Conservation (phyloP, 2,888 invertebrate species). For the Hydriomena furcata region DNA sequence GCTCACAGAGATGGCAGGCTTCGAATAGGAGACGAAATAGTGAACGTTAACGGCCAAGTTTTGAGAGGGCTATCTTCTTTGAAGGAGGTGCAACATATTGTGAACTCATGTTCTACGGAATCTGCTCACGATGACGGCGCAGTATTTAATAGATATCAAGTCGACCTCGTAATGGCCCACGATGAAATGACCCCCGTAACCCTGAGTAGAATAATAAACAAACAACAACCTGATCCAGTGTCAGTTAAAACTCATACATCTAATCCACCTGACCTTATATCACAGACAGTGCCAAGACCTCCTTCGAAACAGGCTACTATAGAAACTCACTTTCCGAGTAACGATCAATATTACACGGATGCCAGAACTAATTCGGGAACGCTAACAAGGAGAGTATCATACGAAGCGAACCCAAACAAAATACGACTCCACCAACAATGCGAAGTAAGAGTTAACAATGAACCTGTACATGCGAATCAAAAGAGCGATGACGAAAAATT, state of each 20-base stretch:
- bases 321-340: constrained; percentile 75
- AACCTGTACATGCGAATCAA: constrained; percentile 61
- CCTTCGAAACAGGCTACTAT: constrained; percentile 71
- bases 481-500: constrained; percentile 81
- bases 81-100: constrained; percentile 85
- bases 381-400: constrained; percentile 43
- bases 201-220: constrained; percentile 71
- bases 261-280: constrained; percentile 76
- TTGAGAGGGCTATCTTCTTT: constrained; percentile 88
- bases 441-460: constrained; percentile 65
- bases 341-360: constrained; percentile 55
- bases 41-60: constrained; percentile 93
- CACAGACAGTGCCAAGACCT: constrained; percentile 73
- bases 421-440: constrained; percentile 55
- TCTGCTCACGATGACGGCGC: constrained; percentile 63
- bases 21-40: constrained; percentile 93
- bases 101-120: constrained; percentile 80
- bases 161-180: constrained; percentile 86
- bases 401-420: constrained; percentile 44
- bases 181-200: constrained; percentile 84
- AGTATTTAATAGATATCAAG: constrained; percentile 75
- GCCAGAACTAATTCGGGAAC: constrained; percentile 46
- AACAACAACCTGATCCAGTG: constrained; percentile 57
- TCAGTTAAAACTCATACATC: constrained; percentile 45
- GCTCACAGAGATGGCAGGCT: constrained; percentile 92